A percentile compares a stretch with the other conserved stretches of the same genome.
phyloP scores from a whole-genome alignment of 2,113 vertebrate genomes.

The Ursus arctos region DNA sequence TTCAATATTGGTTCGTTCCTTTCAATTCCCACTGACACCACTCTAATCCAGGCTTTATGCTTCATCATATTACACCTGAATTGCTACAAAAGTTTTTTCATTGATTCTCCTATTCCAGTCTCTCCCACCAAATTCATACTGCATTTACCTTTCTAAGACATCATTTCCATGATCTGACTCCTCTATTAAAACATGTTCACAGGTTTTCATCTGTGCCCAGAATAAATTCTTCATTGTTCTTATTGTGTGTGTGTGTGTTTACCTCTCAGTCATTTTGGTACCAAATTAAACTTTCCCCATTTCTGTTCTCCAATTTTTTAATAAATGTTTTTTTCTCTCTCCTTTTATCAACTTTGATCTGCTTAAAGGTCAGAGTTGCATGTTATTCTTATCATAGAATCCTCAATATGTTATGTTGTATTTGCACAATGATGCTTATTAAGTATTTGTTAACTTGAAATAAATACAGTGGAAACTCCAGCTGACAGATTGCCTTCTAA shows the following conservation, averaged over 20 bases:
- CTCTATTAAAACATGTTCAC: constrained; percentile 32
- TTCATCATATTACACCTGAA: neutral
- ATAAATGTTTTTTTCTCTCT: neutral
- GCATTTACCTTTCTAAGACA: constrained; percentile 30
- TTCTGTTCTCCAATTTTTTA: constrained; percentile 1
- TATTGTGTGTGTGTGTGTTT: neutral
- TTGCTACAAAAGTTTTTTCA: neutral
- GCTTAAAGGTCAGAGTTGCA: neutral
- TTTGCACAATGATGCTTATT: neutral
- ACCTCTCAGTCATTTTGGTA: constrained; percentile 23
- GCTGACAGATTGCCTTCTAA: constrained; percentile 38
- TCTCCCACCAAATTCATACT: neutral
- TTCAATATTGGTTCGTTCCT: neutral
- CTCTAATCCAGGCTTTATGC: neutral
- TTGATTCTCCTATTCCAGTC: neutral
- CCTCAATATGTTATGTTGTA: neutral
- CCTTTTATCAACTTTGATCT: neutral
- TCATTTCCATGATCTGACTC: neutral
- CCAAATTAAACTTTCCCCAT: neutral
- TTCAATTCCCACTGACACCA: neutral
- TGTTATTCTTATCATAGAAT: neutral
- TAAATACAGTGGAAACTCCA: neutral
- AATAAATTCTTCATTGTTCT: constrained; percentile 8
- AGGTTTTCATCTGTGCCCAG: neutral
- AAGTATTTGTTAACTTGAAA: constrained; percentile 52